Conservation (phyloP, 1,140 invertebrate species). For the Bombyx mori region ASM3026992v2 NC_085116.1:11154001-11154500, state of each 20-base stretch:
- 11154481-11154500: conserved; percentile 63
- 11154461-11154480: conserved; percentile 32
- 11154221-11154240: too few species aligned
- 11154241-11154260: too few species aligned
- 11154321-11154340: too few species aligned
- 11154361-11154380: too few species aligned
- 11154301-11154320: too few species aligned
- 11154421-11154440: conserved; percentile 48
- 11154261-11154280: too few species aligned
- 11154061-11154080: conserved; percentile 2
- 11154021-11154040: conserved; percentile 22
- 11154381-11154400: conserved; percentile 4
- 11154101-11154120: not conserved
- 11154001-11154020: conserved; percentile 33
- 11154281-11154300: too few species aligned
- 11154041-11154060: conserved; percentile 12
- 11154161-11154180: too few species aligned
- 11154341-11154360: too few species aligned
- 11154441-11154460: conserved; percentile 43
- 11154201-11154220: not conserved
- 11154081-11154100: conserved; percentile 1
- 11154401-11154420: conserved; percentile 21
- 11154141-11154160: too few species aligned
- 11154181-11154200: not conserved
- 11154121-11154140: too few species aligned